Evolutionary conservation across 2,113 vertebrate genomes (phyloP), one percentile per base, ranked within the genome.

Genomic region (Piprites chloris): DNA sequence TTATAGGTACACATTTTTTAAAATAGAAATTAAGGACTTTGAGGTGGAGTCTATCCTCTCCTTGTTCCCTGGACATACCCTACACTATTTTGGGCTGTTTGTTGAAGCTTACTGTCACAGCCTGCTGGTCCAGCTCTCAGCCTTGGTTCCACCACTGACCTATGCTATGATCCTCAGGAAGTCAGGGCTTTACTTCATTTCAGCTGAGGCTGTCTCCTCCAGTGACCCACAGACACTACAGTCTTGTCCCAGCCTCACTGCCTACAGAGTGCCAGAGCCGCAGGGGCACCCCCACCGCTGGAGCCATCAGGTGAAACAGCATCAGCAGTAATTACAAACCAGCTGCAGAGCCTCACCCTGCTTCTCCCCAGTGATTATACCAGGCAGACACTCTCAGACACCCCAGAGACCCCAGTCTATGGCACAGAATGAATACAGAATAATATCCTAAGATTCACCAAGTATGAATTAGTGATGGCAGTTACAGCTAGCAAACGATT

Each of bases 201-300:
- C 53, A 15, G 5, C 67, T 1, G 0, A 52, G 4, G 3, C 9
- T 35, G 30, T 41, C 41, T 86, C 72, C 28, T 58, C 14, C 67
- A 20, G 63, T 37, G 59, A 61, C 44, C 71, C 63, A 11, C 5
- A 16, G 66, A 15, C 0, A 0, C 58, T 39, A 20, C 13, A 9
- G 18, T 39, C 52, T 62, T n/a, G 47, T 27, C 27, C 66, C 69
- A 50, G 42, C n/a, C 55, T 20, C 7, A 0, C 13, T 58, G 27
- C 50, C 26, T 23, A 0, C 5, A 14, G 65, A 23, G 27, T 3
- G 9, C 47, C 6, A 9, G 46, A 81, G 78, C 58, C 13, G 4
- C 5, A 0, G 30, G 55, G 44, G 1, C 46, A 49, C 3, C 5
- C 17, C 27, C 30, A 1, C 39, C 39, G 65, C 72, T 26, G 37